These are phyloP conservation scores for Drosophila diplacantha DNA, from an alignment of 2,888 invertebrate species.

Conservation along the genomic window DNA sequence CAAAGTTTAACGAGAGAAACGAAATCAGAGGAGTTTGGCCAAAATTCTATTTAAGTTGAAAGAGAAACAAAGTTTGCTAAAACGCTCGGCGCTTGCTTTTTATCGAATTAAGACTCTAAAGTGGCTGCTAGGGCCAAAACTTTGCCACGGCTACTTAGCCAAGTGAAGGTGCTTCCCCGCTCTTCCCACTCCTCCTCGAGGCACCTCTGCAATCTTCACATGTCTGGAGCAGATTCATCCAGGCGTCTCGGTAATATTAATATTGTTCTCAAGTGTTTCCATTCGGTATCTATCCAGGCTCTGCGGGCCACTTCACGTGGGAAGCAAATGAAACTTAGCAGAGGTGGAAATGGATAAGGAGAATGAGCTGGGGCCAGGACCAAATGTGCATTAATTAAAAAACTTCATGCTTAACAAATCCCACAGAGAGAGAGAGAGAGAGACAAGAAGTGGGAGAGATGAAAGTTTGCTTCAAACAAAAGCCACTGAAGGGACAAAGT, in stretches of 20 bases:
- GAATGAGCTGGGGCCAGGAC: neutral
- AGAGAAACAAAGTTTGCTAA: constrained; percentile 60
- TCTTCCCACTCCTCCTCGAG: neutral
- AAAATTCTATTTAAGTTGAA: constrained; percentile 58
- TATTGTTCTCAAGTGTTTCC: constrained; percentile 33
- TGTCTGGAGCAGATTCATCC: constrained; percentile 26
- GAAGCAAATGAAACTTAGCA: constrained; percentile 2
- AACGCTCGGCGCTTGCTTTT: constrained; percentile 39
- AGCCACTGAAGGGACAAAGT: constrained; percentile 24
- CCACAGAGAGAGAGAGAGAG: neutral
- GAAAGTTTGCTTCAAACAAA: constrained; percentile 23
- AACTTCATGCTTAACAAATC: constrained; percentile 35
- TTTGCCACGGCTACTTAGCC: constrained; percentile 14
- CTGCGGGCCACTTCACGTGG: constrained; percentile 11
- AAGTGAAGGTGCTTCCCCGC: neutral
- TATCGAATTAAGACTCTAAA: constrained; percentile 59
- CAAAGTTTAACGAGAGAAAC: constrained; percentile 31
- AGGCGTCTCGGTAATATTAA: constrained; percentile 25
- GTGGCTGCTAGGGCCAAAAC: constrained; percentile 23
- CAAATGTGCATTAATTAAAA: constrained; percentile 39
- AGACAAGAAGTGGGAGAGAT: neutral
- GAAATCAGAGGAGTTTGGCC: constrained; percentile 33
- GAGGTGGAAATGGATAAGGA: neutral
- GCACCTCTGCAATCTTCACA: constrained; percentile 16
- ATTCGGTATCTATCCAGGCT: constrained; percentile 4